phyloP scores from a whole-genome alignment of 2,113 vertebrate species.

The Corapipo altera region DNA sequence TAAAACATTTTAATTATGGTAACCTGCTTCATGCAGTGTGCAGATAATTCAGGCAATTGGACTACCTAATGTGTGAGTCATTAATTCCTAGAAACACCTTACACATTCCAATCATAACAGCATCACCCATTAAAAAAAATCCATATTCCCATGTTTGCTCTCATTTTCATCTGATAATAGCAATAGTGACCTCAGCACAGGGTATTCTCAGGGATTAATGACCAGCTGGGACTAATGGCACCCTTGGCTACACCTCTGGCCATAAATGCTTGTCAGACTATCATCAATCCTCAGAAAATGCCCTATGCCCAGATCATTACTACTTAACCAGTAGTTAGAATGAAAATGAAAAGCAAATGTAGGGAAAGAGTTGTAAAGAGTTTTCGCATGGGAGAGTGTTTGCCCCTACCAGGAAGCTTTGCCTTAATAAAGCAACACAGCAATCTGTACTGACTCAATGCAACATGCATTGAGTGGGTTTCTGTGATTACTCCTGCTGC shows the following conservation, averaged over 20 bases:
- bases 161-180: not conserved
- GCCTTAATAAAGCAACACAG: not conserved
- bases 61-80: not conserved
- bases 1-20: not conserved
- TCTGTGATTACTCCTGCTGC: not conserved
- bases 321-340: not conserved
- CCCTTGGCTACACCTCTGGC: conserved; percentile 30
- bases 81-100: not conserved
- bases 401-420: not conserved
- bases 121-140: not conserved
- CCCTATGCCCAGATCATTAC: not conserved
- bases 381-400: not conserved
- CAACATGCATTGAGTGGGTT: accelerated
- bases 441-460: not conserved
- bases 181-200: not conserved
- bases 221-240: conserved; percentile 49
- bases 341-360: conserved; percentile 19
- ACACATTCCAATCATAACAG: not conserved
- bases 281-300: conserved; percentile 23
- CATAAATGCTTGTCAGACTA: conserved; percentile 21
- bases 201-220: conserved; percentile 36
- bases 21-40: not conserved
- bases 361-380: not conserved
- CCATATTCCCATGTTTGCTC: not conserved
- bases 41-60: not conserved